Evolutionary conservation across 2,888 invertebrate genomes (phyloP).

Genomic region (Temnothorax ravouxi): DNA sequence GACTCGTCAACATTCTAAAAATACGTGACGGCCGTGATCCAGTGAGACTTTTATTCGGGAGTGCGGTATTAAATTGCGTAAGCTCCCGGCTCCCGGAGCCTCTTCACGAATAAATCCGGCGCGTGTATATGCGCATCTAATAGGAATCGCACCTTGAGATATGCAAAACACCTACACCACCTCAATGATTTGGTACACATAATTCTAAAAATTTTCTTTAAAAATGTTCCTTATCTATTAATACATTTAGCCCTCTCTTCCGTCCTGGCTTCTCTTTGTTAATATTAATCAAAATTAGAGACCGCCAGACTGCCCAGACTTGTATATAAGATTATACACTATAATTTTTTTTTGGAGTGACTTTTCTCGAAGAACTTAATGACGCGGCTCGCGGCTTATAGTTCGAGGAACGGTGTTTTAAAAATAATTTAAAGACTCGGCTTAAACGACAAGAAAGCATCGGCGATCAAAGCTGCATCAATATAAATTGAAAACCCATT

Average conservation of each 20-base stretch:
- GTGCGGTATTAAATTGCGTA: slow-evolving; percentile 77
- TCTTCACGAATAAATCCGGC: slow-evolving; percentile 58
- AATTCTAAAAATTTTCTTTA: not conserved
- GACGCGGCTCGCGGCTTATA: not conserved
- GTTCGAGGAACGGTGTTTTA: not conserved
- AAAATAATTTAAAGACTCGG: not conserved
- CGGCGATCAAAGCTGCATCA: not conserved
- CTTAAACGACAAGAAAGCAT: not conserved
- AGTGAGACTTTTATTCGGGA: slow-evolving; percentile 80
- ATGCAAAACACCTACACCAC: slow-evolving; percentile 1
- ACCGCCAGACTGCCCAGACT: not conserved
- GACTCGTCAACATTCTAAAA: slow-evolving; percentile 79
- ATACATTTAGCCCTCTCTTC: not conserved
- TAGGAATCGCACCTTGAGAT: slow-evolving; percentile 41
- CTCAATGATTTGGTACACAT: not conserved
- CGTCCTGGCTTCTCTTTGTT: not conserved
- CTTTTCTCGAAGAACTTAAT: not conserved
- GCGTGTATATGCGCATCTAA: slow-evolving; percentile 54
- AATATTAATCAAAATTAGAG: not conserved
- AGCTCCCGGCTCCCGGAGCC: slow-evolving; percentile 69
- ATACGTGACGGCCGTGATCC: slow-evolving; percentile 78
- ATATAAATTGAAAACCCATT: not conserved
- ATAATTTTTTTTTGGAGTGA: not conserved
- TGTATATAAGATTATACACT: not conserved
- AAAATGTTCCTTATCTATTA: not conserved